These are phyloP conservation scores for Eulacestoma nigropectus DNA, from an alignment of 2,113 vertebrate genomes.

Conservation along the genomic window DNA sequence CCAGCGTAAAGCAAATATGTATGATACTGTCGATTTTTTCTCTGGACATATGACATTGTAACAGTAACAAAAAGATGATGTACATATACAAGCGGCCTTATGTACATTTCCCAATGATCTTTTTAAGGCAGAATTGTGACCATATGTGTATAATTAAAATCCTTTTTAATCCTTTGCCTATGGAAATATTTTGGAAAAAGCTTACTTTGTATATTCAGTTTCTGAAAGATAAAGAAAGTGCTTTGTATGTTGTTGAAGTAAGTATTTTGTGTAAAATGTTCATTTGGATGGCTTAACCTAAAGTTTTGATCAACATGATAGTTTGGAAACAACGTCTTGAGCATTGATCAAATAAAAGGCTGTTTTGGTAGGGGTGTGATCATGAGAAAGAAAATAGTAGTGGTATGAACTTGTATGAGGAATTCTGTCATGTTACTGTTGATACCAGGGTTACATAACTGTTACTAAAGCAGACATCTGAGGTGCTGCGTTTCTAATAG, in stretches of 20 bases:
- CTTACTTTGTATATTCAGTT: slow-evolving; percentile 84
- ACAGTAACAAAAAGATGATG: slow-evolving; percentile 95
- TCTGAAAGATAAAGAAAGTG: slow-evolving; percentile 82
- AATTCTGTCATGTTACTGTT: slow-evolving; percentile 46
- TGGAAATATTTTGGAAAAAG: slow-evolving; percentile 84
- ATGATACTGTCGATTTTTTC: slow-evolving; percentile 98
- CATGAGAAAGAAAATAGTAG: slow-evolving; percentile 22
- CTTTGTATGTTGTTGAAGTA: slow-evolving; percentile 82
- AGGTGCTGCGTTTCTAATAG: not conserved
- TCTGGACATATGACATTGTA: slow-evolving; percentile 98
- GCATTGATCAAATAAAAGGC: slow-evolving; percentile 30
- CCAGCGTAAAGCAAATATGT: slow-evolving; percentile 94
- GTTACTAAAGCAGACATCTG: not conserved
- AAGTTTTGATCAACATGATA: slow-evolving; percentile 43
- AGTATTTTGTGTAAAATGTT: slow-evolving; percentile 78
- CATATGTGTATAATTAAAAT: slow-evolving; percentile 99
- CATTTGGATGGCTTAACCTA: slow-evolving; percentile 62
- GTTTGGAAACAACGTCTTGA: slow-evolving; percentile 43
- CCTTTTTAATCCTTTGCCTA: slow-evolving; percentile 98
- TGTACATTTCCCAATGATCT: slow-evolving; percentile 99
- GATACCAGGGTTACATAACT: slow-evolving; percentile 2
- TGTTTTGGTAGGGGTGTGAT: slow-evolving; percentile 54
- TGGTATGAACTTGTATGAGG: slow-evolving; percentile 32
- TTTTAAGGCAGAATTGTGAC: slow-evolving; percentile 99
- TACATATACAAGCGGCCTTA: slow-evolving; percentile 99